phyloP scores from a whole-genome alignment of 2,797 vertebrate species.

The Channallabes apus region DNA sequence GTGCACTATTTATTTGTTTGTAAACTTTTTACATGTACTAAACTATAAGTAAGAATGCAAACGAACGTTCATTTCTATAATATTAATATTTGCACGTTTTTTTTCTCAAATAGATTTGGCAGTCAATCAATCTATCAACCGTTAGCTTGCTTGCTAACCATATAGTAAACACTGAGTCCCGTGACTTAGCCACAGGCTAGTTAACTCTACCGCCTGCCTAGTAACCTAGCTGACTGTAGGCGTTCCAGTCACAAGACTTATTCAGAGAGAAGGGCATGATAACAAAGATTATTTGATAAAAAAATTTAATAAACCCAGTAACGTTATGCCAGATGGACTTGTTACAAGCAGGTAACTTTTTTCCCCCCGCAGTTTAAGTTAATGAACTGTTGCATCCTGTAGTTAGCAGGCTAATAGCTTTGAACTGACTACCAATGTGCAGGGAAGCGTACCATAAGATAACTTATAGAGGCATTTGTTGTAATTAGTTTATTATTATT shows the following conservation, averaged over 20 bases:
- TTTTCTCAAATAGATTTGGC: not conserved
- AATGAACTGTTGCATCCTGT: not conserved
- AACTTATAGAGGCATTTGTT: not conserved
- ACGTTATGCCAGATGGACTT: slow-evolving; percentile 56
- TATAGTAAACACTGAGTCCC: not conserved
- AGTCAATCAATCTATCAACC: not conserved
- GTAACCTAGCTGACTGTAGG: not conserved
- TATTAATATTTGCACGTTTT: not conserved
- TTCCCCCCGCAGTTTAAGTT: not conserved
- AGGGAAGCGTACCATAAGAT: no score
- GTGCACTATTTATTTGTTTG: not conserved
- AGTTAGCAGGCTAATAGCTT: not conserved
- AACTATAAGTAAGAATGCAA: not conserved
- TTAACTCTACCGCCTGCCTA: not conserved
- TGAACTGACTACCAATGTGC: not conserved
- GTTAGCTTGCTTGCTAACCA: not conserved
- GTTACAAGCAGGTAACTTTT: slow-evolving; percentile 58
- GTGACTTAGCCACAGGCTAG: slow-evolving; percentile 27
- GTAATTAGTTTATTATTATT: no score
- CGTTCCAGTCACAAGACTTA: not conserved
- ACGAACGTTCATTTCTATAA: not conserved
- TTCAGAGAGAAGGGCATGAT: not conserved
- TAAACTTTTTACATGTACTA: not conserved
- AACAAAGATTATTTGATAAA: not conserved
- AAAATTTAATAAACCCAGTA: not conserved